Conservation (phyloP, 2,888 invertebrate species). For the Nebria salina region DNA sequence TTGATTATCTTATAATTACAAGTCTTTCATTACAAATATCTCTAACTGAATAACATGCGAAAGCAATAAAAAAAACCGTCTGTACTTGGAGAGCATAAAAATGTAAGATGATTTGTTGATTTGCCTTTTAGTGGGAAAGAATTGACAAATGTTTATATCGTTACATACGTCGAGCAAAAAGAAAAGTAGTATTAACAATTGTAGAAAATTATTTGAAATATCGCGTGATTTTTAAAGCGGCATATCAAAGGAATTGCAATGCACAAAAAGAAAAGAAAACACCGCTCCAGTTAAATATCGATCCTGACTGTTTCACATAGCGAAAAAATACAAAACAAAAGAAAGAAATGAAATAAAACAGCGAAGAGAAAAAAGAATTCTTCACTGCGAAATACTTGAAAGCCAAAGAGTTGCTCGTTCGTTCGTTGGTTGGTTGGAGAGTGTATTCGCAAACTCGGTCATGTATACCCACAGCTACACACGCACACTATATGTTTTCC, state of each 20-base stretch:
- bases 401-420: background rate
- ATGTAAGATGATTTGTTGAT: background rate
- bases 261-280: slow-evolving; percentile 52
- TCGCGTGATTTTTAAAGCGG: slow-evolving; percentile 64
- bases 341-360: slow-evolving; percentile 24
- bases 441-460: background rate
- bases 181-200: background rate
- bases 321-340: slow-evolving; percentile 24
- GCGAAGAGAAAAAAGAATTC: background rate
- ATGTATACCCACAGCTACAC: background rate
- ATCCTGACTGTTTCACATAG: slow-evolving; percentile 53
- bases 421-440: background rate
- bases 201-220: slow-evolving; percentile 62
- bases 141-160: background rate
- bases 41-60: no score
- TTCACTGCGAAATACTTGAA: background rate
- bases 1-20: no score
- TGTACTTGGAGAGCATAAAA: background rate
- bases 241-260: slow-evolving; percentile 58
- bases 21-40: no score
- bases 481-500: background rate
- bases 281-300: slow-evolving; percentile 63
- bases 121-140: no score
- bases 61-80: no score
- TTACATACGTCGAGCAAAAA: background rate